phyloP scores from a whole-genome alignment of 2,888 invertebrate species.

The Euspilapteryx auroguttella region DNA sequence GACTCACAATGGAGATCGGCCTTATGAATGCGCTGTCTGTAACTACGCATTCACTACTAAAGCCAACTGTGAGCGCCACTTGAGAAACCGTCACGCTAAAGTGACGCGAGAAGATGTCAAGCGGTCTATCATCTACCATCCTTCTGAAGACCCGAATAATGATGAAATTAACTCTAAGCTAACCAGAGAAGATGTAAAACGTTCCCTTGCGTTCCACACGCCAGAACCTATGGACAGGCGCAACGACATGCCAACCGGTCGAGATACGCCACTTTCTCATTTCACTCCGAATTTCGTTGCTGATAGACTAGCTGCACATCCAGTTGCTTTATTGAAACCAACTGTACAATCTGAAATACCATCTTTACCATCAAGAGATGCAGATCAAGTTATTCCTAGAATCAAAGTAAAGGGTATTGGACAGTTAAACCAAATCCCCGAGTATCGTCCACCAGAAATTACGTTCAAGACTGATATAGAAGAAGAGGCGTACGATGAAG shows the following conservation, averaged over 20 bases:
- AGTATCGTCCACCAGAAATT: constrained; percentile 38
- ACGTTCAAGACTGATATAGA: constrained; percentile 29
- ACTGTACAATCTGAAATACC: constrained; percentile 37
- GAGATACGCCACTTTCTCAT: constrained; percentile 42
- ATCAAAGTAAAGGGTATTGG: constrained; percentile 68
- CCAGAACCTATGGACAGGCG: constrained; percentile 47
- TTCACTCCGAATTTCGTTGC: constrained; percentile 42
- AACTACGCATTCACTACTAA: constrained; percentile 96
- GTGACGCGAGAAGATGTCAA: constrained; percentile 86
- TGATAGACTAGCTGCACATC: constrained; percentile 51
- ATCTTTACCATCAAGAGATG: constrained; percentile 28
- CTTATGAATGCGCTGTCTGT: constrained; percentile 93
- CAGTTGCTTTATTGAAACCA: constrained; percentile 28
- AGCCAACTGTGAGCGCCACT: constrained; percentile 94
- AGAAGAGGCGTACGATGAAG: constrained; percentile 42
- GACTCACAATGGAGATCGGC: constrained; percentile 93
- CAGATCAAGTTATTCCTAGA: constrained; percentile 36
- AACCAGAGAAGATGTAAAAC: constrained; percentile 55
- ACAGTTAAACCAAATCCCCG: constrained; percentile 60
- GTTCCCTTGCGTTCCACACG: constrained; percentile 56
- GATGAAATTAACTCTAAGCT: constrained; percentile 67
- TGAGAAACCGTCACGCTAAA: constrained; percentile 88
- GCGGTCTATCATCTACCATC: constrained; percentile 83
- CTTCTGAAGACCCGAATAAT: constrained; percentile 81
- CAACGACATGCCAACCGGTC: constrained; percentile 32